Evolutionary conservation across 2,797 vertebrate genomes (phyloP).

Genomic region (Danio aesculapii): DNA sequence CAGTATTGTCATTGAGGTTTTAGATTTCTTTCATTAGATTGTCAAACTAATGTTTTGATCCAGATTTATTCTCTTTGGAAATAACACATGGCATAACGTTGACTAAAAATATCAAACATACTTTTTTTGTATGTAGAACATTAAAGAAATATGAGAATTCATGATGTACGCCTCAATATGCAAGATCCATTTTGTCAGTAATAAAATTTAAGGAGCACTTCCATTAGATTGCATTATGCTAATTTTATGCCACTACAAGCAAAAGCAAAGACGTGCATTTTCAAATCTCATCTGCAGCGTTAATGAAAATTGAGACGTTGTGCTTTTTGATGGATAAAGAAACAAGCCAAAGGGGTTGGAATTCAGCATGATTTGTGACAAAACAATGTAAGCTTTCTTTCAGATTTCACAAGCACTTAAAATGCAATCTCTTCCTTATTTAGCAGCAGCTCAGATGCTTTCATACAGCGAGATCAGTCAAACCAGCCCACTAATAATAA

Average conservation of each 20-base stretch:
- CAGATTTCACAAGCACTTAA: constrained; percentile 18
- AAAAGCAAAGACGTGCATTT: constrained; percentile 39
- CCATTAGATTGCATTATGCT: constrained; percentile 53
- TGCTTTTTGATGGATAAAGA: constrained; percentile 13
- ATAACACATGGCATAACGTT: too few relatives aligned
- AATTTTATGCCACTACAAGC: constrained; percentile 53
- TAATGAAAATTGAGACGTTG: constrained; percentile 31
- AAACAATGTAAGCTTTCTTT: constrained; percentile 23
- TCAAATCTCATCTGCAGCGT: constrained; percentile 46
- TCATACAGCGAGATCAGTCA: constrained; percentile 27
- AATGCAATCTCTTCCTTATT: background rate
- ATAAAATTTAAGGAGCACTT: constrained; percentile 50
- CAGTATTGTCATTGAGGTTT: too few relatives aligned
- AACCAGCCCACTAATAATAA: constrained; percentile 12
- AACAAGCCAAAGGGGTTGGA: background rate
- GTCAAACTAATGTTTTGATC: too few relatives aligned
- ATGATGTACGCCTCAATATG: constrained; percentile 33
- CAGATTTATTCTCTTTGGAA: too few relatives aligned
- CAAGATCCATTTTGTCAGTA: constrained; percentile 30
- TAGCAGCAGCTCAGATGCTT: constrained; percentile 20
- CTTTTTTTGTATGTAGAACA: constrained; percentile 6
- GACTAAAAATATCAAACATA: constrained; percentile 15
- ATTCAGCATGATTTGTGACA: constrained; percentile 23
- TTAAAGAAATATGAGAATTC: constrained; percentile 40
- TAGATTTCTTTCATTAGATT: too few relatives aligned